Percentiles rank a stretch among this genome's conserved stretches.
phyloP scores from a whole-genome alignment of 1,140 invertebrate genomes.

The Drosophila punjabiensis region DNA sequence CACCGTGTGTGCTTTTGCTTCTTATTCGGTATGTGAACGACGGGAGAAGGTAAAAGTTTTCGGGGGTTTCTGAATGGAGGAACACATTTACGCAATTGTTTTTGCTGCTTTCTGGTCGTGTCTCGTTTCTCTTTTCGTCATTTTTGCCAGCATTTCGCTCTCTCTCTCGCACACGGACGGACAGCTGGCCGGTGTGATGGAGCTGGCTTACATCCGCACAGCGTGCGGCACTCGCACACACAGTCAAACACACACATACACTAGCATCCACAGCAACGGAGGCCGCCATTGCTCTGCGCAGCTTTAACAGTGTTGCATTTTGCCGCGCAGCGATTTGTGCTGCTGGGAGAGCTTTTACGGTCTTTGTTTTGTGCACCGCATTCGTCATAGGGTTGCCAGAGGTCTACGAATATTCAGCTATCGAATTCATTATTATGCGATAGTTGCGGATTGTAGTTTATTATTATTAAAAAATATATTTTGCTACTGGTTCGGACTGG shows the following conservation, averaged over 20 bases:
- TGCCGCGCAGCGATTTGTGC: slow-evolving; percentile 20
- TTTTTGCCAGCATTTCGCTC: slow-evolving; percentile 1
- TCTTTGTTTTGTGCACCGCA: slow-evolving; percentile 24
- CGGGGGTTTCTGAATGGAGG: slow-evolving; percentile 18
- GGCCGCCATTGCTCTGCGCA: slow-evolving; percentile 42
- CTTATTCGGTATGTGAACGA: slow-evolving; percentile 15
- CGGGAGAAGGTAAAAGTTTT: slow-evolving; percentile 17
- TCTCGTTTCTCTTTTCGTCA: slow-evolving; percentile 21
- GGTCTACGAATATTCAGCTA: not conserved
- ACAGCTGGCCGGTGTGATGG: slow-evolving; percentile 11
- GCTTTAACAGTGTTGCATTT: slow-evolving; percentile 49
- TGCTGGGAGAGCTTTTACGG: slow-evolving; percentile 29
- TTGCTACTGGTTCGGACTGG: not conserved
- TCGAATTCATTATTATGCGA: not conserved
- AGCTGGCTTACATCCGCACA: slow-evolving; percentile 5
- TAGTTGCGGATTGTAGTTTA: too few relatives aligned
- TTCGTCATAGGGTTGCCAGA: slow-evolving; percentile 29
- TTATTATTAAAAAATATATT: too few relatives aligned
- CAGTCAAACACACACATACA: not conserved
- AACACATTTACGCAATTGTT: slow-evolving; percentile 52
- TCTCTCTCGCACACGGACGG: slow-evolving; percentile 10
- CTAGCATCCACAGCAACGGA: not conserved
- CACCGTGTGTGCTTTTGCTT: slow-evolving; percentile 12
- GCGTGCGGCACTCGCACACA: slow-evolving; percentile 2
- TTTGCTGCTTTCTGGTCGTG: slow-evolving; percentile 27